A percentile compares a stretch with the other conserved stretches of the same genome.
Evolutionary conservation across 2,797 vertebrate species (phyloP).

Genomic region (Falco columbarius): DNA sequence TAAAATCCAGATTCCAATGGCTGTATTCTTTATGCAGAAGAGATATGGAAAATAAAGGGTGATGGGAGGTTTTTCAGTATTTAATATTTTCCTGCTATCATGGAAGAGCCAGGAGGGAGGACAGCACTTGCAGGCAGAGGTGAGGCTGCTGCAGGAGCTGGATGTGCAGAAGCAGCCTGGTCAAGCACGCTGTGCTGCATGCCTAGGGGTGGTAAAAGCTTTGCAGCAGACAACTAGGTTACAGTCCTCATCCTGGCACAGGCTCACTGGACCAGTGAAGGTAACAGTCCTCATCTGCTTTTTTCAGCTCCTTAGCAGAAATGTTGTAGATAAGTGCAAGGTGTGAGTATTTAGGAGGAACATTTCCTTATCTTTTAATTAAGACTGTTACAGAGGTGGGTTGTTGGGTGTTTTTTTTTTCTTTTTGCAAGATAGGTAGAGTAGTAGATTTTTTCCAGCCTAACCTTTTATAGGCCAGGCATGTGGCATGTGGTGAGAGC

Average conservation of each 20-base stretch:
- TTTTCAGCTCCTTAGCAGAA: constrained; percentile 5
- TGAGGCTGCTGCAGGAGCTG: accelerated
- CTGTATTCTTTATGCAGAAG: not conserved
- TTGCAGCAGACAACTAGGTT: not conserved
- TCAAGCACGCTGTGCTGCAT: accelerated
- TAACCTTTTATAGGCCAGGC: constrained; percentile 12
- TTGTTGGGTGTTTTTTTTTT: not conserved
- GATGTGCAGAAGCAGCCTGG: not conserved
- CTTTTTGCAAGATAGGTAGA: not conserved
- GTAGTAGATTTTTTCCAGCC: constrained; percentile 20
- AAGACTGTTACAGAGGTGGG: not conserved
- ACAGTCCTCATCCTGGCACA: not conserved
- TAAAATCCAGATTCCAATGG: not conserved
- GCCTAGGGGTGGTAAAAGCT: not conserved
- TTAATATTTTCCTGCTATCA: not conserved
- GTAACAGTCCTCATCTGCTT: not conserved
- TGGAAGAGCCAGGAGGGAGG: not conserved
- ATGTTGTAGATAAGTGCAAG: constrained; percentile 14
- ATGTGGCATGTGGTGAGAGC: not conserved
- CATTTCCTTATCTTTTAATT: constrained; percentile 63
- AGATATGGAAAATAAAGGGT: not conserved
- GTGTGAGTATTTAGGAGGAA: constrained; percentile 24
- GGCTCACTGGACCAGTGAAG: not conserved
- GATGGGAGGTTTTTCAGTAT: not conserved
- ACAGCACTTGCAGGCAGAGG: not conserved